A percentile compares a stretch with the other conserved stretches of the same genome.
Evolutionary conservation across 1,140 invertebrate species (phyloP).

Genomic region (Diachasma alloeum): DNA sequence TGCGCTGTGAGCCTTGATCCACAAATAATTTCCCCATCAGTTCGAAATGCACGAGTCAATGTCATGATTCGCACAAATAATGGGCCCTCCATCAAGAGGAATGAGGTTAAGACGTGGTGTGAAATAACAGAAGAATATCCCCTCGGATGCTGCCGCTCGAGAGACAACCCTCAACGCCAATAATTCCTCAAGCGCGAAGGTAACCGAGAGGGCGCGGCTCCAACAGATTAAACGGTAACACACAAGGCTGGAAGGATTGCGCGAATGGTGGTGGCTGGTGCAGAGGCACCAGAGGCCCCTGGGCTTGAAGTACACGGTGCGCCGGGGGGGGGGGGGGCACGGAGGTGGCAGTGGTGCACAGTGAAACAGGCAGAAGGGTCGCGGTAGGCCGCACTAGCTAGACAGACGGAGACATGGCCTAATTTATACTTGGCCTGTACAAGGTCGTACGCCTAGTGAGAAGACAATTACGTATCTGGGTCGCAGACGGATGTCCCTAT

Average conservation of each 20-base stretch:
- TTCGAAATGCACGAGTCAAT: too few species aligned
- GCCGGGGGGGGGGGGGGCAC: neutral
- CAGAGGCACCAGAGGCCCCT: neutral
- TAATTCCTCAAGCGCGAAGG: conserved; percentile 11
- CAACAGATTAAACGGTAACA: neutral
- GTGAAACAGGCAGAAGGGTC: conserved; percentile 36
- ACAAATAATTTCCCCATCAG: too few species aligned
- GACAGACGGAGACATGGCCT: conserved; percentile 51
- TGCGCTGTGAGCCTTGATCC: too few species aligned
- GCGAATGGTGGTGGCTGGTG: neutral
- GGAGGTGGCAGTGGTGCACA: neutral
- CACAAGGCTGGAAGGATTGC: neutral
- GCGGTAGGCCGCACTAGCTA: conserved; percentile 36
- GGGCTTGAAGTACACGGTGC: neutral
- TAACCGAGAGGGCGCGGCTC: conserved; percentile 1
- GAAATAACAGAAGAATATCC: too few species aligned
- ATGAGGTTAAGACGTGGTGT: too few species aligned
- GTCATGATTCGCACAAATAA: too few species aligned
- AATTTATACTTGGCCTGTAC: conserved; percentile 50
- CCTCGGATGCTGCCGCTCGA: too few species aligned
- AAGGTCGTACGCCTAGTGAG: conserved; percentile 50
- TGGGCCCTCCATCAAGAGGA: too few species aligned
- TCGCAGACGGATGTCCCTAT: conserved; percentile 45
- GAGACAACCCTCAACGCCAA: neutral
- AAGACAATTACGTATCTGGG: conserved; percentile 57